Evolutionary conservation across 2,797 vertebrate genomes (phyloP).

Genomic region (Helarctos malayanus): DNA sequence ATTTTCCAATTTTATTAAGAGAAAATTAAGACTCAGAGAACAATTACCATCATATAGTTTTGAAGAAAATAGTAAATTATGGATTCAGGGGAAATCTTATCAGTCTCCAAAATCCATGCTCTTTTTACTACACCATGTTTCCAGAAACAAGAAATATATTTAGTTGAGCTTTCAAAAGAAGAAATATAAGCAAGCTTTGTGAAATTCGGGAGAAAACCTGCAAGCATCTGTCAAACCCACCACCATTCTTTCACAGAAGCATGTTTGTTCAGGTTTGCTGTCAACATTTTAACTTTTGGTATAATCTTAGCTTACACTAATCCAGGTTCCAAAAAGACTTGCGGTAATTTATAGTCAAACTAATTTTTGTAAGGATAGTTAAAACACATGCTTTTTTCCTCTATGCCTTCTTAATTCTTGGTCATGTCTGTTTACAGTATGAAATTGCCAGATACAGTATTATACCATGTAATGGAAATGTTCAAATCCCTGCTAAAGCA

Average conservation of each 20-base stretch:
- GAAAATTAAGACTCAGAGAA: background rate
- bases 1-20: background rate
- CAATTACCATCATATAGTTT: background rate
- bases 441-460: background rate
- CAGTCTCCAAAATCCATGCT: background rate
- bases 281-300: background rate
- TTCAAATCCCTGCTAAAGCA: background rate
- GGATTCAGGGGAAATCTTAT: background rate
- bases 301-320: background rate
- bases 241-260: background rate
- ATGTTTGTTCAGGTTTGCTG: background rate
- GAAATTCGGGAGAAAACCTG: background rate
- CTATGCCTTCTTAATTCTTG: background rate
- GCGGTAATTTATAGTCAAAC: constrained; percentile 60
- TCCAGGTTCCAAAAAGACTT: background rate
- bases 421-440: constrained; percentile 26
- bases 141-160: background rate
- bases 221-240: background rate
- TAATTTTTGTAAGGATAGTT: background rate
- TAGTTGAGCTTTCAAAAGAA: background rate
- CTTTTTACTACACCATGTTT: background rate
- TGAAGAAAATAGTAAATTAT: background rate
- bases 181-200: background rate
- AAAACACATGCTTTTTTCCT: background rate
- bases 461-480: background rate